phyloP scores from a whole-genome alignment of 1,140 invertebrate species.

The Bombus waltoni region DNA sequence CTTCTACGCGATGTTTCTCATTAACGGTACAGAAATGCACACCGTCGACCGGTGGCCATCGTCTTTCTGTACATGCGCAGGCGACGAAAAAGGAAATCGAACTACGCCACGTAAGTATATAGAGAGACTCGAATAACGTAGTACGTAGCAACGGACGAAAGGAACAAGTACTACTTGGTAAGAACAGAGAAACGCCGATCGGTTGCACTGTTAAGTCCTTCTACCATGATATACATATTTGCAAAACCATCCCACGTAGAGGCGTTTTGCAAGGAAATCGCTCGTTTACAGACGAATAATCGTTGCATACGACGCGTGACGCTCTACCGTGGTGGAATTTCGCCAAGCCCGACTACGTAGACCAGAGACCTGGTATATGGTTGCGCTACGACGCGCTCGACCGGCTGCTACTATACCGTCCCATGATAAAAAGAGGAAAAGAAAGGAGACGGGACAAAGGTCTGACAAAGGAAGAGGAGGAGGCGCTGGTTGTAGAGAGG shows the following conservation, averaged over 20 bases:
- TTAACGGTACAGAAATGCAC: constrained; percentile 27
- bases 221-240: not conserved
- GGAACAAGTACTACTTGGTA: not conserved
- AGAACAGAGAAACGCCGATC: not conserved
- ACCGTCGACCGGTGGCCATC: not conserved
- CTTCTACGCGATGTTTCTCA: not conserved
- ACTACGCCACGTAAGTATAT: not conserved
- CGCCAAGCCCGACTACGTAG: constrained; percentile 26
- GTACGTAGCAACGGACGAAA: too few species aligned
- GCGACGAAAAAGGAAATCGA: constrained; percentile 19
- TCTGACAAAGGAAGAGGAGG: constrained; percentile 66
- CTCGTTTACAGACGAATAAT: constrained; percentile 25
- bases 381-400: constrained; percentile 30
- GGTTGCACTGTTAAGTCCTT: not conserved
- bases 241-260: constrained; percentile 17
- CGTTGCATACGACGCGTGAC: constrained; percentile 18
- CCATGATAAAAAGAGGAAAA: constrained; percentile 65
- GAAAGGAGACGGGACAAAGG: constrained; percentile 66
- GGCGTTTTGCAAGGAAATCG: constrained; percentile 39
- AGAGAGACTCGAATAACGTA: not conserved
- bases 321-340: constrained; percentile 45
- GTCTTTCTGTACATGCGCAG: not conserved
- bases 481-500: not conserved
- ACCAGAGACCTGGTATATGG: constrained; percentile 17
- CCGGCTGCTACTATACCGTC: constrained; percentile 35